phyloP scores from a whole-genome alignment of 2,888 invertebrate species.

The Leuctra nigra region DNA sequence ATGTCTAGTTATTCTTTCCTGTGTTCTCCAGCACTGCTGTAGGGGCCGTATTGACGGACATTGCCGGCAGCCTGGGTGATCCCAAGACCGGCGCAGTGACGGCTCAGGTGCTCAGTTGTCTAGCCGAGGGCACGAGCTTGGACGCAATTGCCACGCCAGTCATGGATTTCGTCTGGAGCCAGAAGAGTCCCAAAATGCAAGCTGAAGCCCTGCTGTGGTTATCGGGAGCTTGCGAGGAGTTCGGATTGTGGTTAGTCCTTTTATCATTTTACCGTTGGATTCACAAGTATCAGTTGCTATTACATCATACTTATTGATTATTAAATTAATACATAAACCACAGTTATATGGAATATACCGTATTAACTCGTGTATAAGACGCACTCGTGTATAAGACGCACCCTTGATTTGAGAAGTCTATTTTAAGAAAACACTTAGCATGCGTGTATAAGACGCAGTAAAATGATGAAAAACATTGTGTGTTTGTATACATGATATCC shows the following conservation, averaged over 20 bases:
- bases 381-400: too few species aligned
- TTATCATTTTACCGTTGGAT: too few species aligned
- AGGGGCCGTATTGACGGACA: slow-evolving; percentile 67
- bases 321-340: too few species aligned
- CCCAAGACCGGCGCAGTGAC: slow-evolving; percentile 65
- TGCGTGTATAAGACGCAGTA: too few species aligned
- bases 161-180: slow-evolving; percentile 68
- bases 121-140: slow-evolving; percentile 71
- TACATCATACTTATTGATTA: too few species aligned
- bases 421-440: too few species aligned
- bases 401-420: too few species aligned
- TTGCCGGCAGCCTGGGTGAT: slow-evolving; percentile 81
- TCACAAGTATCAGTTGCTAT: background rate
- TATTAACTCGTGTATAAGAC: too few species aligned
- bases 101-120: slow-evolving; percentile 61
- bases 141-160: slow-evolving; percentile 67
- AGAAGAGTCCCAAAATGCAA: slow-evolving; percentile 89
- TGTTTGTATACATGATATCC: too few species aligned
- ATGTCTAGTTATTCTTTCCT: too few species aligned
- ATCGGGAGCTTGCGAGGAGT: slow-evolving; percentile 69
- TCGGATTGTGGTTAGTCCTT: slow-evolving; percentile 69
- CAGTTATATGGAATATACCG: too few species aligned
- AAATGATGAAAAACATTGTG: too few species aligned
- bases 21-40: slow-evolving; percentile 54
- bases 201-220: slow-evolving; percentile 81